Evolutionary conservation across 2,888 invertebrate genomes (phyloP), one percentile per base, ranked within the genome.

Genomic region (Encarsia formosa): DNA sequence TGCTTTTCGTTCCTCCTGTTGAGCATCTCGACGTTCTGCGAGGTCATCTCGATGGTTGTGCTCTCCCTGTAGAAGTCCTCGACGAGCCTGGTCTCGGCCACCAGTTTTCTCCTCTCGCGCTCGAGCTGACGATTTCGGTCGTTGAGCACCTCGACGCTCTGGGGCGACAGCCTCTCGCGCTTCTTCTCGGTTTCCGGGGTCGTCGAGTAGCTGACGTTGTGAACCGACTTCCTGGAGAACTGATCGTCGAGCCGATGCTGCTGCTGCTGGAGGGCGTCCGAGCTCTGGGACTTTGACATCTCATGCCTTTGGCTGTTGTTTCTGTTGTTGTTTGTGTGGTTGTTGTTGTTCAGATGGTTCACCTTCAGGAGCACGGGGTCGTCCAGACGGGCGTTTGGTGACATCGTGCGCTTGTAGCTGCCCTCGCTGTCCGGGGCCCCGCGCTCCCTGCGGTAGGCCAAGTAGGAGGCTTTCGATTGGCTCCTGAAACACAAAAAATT

Each of bases 381-480:
- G 29, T 71, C 71, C 32, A 71, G 52, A 9, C 72, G 66, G 2
- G 72, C 69, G 2, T 70, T 83, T 5, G 86, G 86, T 19, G 86
- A 86, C 76, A 85, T 80, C 16, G 86, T 86, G 40, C 86, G 76
- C 67, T 86, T 86, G 74, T 87, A 87, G 66, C 84, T 85, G 57
- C 87, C 87, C 70, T 86, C 87, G 54, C 83, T 81, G 71, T 85
- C 86, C 52, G 79, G 76, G 6, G 82, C 81, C 60, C 86, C 86
- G 57, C 83, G 79, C 66, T 86, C 86, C 49, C 85, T 80, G 34
- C 85, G 79, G 58, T 82, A 81, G n/a, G 86, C 83, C 74, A 87
- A 74, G 71, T 87, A 87, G 51, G 87, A 86, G 59, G 86, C 86
- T 76, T 87, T 87, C 46, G 87, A 87, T 68, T 86, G 85, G 68